A percentile compares a stretch with the other conserved stretches of the same genome.
These are phyloP conservation scores for Ptychochromis oligacanthus DNA, from an alignment of 2,113 vertebrate species.

Conservation along the genomic window DNA sequence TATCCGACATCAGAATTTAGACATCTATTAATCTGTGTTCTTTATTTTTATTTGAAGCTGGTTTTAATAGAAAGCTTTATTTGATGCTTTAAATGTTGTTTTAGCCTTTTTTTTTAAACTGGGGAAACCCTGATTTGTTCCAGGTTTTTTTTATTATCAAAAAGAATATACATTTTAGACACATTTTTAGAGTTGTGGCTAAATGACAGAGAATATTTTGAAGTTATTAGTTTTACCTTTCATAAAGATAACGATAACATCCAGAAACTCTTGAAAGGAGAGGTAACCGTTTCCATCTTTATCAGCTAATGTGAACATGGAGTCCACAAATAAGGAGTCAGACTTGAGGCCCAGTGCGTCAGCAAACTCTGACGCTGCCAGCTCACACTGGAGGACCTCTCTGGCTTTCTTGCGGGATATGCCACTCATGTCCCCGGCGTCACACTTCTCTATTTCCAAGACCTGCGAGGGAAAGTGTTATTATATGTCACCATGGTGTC, in stretches of 20 bases:
- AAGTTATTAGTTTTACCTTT: constrained; percentile 82
- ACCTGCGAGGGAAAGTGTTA: constrained; percentile 78
- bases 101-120: not conserved
- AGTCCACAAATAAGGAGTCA: constrained; percentile 91
- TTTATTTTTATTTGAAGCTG: not conserved
- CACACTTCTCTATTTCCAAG: constrained; percentile 85
- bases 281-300: constrained; percentile 96
- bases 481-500: constrained; percentile 31
- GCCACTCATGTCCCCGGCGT: constrained; percentile 82
- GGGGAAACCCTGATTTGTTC: fast-evolving
- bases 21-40: not conserved
- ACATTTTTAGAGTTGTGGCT: not conserved
- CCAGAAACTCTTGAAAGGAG: constrained; percentile 94
- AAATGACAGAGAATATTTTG: not conserved
- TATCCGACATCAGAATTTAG: not conserved
- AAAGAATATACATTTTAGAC: fast-evolving
- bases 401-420: constrained; percentile 81
- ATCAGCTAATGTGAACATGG: constrained; percentile 95
- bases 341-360: constrained; percentile 89
- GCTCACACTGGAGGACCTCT: constrained; percentile 89
- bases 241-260: constrained; percentile 96
- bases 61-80: not conserved
- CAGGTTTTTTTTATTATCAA: not conserved
- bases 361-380: constrained; percentile 90
- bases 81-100: not conserved